phyloP scores from a whole-genome alignment of 37 sponge, comb jelly and placozoan genomes.

The Hormiphora californensis region DNA sequence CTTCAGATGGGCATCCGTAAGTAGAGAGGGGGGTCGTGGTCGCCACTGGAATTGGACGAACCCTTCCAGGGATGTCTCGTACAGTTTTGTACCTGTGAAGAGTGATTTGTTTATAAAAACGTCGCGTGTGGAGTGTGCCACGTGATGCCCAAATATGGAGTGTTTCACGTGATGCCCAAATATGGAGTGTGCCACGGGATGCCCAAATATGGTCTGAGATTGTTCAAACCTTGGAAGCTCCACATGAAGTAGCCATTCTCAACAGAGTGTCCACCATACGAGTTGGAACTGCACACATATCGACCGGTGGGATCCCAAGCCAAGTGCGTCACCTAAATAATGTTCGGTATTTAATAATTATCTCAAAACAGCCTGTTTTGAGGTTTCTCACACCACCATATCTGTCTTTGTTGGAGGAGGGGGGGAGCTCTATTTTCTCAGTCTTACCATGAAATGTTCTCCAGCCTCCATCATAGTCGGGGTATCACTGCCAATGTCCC shows the following conservation, averaged over 20 bases:
- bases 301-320: constrained; percentile 98
- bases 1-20: constrained; percentile 62
- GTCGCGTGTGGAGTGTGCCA: too few species aligned
- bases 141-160: too few species aligned
- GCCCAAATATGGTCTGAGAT: too few species aligned
- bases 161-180: too few species aligned
- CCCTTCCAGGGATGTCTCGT: constrained; percentile 64
- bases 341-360: too few species aligned
- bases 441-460: constrained; percentile 63
- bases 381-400: too few species aligned
- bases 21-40: constrained; percentile 85
- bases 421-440: too few species aligned
- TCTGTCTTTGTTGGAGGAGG: too few species aligned
- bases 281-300: constrained; percentile 76
- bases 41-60: constrained; percentile 86
- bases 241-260: constrained; percentile 89
- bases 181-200: too few species aligned
- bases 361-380: too few species aligned
- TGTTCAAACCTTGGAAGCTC: constrained; percentile 89
- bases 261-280: constrained; percentile 63
- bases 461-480: constrained; percentile 63
- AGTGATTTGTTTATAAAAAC: too few species aligned
- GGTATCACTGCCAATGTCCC: constrained; percentile 67
- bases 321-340: constrained; percentile 65
- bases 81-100: constrained; percentile 54